A percentile compares a stretch with the other conserved stretches of the same genome.
These are phyloP conservation scores for Eupithecia abbreviata DNA, from an alignment of 2,888 invertebrate species.

Conservation along the genomic window DNA sequence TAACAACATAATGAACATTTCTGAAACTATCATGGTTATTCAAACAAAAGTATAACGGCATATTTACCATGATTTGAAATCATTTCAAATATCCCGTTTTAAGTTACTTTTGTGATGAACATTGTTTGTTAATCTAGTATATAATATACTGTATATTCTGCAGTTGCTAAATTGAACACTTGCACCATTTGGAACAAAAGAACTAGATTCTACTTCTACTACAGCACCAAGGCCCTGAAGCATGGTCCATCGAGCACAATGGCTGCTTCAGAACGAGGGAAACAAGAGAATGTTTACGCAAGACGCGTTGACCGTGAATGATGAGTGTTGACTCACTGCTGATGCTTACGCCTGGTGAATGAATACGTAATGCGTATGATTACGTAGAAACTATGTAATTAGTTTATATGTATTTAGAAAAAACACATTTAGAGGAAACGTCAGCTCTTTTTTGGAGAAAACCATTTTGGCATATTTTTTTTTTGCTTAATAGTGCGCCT, in stretches of 20 bases:
- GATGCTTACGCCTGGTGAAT: not conserved
- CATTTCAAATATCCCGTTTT: too few species aligned
- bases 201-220: conserved; percentile 23
- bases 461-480: too few species aligned
- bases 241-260: not conserved
- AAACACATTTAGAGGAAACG: not conserved
- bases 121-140: too few species aligned
- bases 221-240: conserved; percentile 46
- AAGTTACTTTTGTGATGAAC: too few species aligned
- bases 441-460: too few species aligned
- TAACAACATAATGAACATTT: too few species aligned
- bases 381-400: not conserved
- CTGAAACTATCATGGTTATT: too few species aligned
- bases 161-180: not conserved
- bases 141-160: too few species aligned
- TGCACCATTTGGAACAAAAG: not conserved
- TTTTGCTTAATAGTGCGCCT: too few species aligned
- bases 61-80: too few species aligned
- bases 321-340: conserved; percentile 57
- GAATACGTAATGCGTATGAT: not conserved
- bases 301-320: conserved; percentile 52
- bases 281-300: conserved; percentile 54
- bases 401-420: not conserved
- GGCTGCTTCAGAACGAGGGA: conserved; percentile 49
- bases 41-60: too few species aligned